Evolutionary conservation across 1,140 invertebrate genomes (phyloP).

Genomic region (Archivesica marissinica): DNA sequence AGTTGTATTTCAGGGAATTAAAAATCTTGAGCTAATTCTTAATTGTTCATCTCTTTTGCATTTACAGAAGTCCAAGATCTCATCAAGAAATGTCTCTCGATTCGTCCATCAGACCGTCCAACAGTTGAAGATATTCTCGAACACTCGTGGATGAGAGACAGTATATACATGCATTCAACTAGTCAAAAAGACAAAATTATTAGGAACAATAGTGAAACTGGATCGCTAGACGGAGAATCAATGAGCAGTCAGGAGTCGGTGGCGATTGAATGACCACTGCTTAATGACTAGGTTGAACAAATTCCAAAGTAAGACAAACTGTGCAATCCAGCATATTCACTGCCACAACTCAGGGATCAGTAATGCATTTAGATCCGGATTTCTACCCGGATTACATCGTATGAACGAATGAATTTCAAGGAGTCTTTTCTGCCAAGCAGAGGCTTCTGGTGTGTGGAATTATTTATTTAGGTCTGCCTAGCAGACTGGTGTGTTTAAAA

Average conservation of each 20-base stretch:
- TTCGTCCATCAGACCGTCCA: constrained; percentile 85
- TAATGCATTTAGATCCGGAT: constrained; percentile 49
- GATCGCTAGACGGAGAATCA: constrained; percentile 68
- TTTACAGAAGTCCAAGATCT: constrained; percentile 87
- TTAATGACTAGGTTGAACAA: background rate
- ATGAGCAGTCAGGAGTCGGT: constrained; percentile 76
- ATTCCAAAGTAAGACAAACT: constrained; percentile 59
- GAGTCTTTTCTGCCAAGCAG: constrained; percentile 63
- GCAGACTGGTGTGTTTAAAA: constrained; percentile 24
- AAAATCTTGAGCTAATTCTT: too few species aligned
- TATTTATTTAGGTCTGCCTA: constrained; percentile 26
- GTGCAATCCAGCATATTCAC: constrained; percentile 66
- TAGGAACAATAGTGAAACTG: constrained; percentile 60
- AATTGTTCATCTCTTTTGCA: constrained; percentile 56
- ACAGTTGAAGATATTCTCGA: constrained; percentile 86
- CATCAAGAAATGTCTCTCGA: constrained; percentile 86
- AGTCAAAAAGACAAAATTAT: constrained; percentile 62
- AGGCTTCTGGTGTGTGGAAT: constrained; percentile 23
- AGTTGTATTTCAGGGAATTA: too few species aligned
- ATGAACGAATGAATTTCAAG: background rate
- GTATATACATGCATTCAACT: constrained; percentile 62
- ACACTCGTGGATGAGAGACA: constrained; percentile 86
- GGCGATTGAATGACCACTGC: constrained; percentile 69
- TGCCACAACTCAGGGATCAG: constrained; percentile 66
- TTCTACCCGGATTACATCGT: constrained; percentile 9